A percentile compares a stretch with the other conserved stretches of the same genome.
phyloP scores from a whole-genome alignment of 2,888 invertebrate genomes.

The Strigamia transsilvanica region DNA sequence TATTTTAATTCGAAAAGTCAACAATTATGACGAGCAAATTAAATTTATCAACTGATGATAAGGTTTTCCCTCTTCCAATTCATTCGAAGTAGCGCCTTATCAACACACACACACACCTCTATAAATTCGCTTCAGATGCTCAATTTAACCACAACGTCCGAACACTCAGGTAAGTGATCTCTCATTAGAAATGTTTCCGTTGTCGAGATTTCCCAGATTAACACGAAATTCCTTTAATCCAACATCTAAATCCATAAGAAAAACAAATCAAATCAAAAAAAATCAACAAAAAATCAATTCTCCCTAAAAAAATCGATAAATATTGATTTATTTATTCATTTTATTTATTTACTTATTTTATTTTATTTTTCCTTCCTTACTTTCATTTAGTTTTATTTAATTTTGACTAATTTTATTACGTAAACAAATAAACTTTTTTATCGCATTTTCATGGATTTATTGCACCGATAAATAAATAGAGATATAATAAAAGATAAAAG shows the following conservation, averaged over 20 bases:
- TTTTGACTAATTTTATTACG: background rate
- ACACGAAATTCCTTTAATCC: too few relatives aligned
- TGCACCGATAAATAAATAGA: background rate
- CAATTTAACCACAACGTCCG: background rate
- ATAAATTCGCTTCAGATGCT: background rate
- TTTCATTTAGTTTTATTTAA: too few relatives aligned
- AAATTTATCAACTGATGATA: background rate
- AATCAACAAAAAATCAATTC: background rate
- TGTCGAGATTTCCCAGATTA: too few relatives aligned
- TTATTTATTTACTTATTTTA: background rate
- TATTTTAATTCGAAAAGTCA: background rate
- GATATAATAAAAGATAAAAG: background rate
- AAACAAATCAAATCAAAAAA: background rate
- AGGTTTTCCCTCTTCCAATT: background rate
- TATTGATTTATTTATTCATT: too few relatives aligned
- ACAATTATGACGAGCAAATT: background rate
- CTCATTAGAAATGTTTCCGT: too few relatives aligned
- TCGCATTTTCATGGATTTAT: background rate
- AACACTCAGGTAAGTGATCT: too few relatives aligned
- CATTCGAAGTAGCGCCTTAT: background rate
- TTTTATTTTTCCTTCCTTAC: too few relatives aligned
- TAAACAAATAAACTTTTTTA: conserved; percentile 8
- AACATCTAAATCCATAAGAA: too few relatives aligned
- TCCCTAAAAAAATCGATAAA: too few relatives aligned
- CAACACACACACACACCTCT: background rate